phyloP scores from a whole-genome alignment of 2,113 vertebrate species.

The Bubo scandiacus region DNA sequence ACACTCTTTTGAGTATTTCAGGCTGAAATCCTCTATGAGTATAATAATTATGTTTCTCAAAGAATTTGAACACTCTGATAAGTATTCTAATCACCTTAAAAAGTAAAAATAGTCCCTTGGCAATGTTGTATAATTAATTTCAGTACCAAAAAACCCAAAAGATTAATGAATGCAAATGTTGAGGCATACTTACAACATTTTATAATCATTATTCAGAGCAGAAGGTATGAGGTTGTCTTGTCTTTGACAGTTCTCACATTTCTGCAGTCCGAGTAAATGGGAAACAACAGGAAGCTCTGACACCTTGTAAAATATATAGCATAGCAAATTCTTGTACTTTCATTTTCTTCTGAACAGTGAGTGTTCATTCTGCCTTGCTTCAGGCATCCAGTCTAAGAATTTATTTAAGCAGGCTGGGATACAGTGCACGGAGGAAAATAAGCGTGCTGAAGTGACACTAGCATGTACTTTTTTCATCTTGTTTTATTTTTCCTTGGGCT shows the following conservation, averaged over 20 bases:
- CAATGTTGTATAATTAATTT: background rate
- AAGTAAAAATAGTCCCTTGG: background rate
- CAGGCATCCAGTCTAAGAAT: background rate
- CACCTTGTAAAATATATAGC: background rate
- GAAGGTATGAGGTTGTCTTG: background rate
- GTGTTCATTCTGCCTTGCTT: background rate
- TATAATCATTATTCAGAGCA: background rate
- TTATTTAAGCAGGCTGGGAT: background rate
- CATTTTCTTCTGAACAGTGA: background rate
- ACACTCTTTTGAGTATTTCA: background rate
- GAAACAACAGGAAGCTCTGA: background rate
- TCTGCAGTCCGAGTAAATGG: background rate
- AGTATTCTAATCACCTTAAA: background rate
- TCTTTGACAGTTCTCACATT: background rate
- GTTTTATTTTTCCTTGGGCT: background rate
- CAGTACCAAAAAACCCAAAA: background rate
- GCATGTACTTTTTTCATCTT: background rate
- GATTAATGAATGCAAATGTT: background rate
- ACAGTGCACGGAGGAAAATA: background rate
- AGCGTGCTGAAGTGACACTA: background rate
- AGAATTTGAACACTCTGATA: background rate
- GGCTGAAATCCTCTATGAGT: background rate
- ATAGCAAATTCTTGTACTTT: background rate
- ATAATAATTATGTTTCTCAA: background rate
- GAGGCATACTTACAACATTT: background rate